phyloP scores from a whole-genome alignment of 2,888 invertebrate genomes.

The Scelioninae gen. 1 region DNA sequence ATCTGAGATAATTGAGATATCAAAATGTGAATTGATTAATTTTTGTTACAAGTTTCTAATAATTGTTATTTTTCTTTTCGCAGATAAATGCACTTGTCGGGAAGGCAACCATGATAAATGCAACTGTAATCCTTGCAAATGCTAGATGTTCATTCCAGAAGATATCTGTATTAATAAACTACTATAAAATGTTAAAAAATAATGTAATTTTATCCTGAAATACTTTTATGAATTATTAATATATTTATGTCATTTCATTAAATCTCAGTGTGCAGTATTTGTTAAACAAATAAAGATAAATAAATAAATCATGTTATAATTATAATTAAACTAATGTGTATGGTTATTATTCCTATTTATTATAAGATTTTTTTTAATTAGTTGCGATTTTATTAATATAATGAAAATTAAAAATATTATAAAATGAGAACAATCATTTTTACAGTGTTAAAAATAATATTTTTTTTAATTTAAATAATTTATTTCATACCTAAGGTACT shows the following conservation, averaged over 20 bases:
- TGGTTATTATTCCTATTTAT: no score
- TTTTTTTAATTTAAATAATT: no score
- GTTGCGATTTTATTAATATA: no score
- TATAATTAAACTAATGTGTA: neutral
- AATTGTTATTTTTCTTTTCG: conserved; percentile 54
- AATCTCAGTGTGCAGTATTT: conserved; percentile 29
- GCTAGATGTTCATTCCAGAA: conserved; percentile 20
- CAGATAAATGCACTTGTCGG: conserved; percentile 80
- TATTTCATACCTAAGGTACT: no score
- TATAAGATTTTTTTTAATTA: neutral
- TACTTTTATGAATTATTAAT: neutral
- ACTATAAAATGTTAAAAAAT: neutral
- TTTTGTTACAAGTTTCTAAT: no score
- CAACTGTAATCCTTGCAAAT: conserved; percentile 58
- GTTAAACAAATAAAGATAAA: conserved; percentile 14
- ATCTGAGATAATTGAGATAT: no score
- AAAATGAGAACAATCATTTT: no score
- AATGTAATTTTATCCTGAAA: neutral
- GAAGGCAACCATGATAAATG: conserved; percentile 70
- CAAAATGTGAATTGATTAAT: no score
- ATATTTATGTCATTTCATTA: conserved; percentile 17
- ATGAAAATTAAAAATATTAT: no score
- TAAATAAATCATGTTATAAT: conserved; percentile 35
- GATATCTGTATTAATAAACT: conserved; percentile 13
- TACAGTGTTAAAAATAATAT: no score